These are phyloP conservation scores for Amphimedon queenslandica DNA, from an alignment of 37 sponge, comb jelly and placozoan species.

Conservation along the genomic window DNA sequence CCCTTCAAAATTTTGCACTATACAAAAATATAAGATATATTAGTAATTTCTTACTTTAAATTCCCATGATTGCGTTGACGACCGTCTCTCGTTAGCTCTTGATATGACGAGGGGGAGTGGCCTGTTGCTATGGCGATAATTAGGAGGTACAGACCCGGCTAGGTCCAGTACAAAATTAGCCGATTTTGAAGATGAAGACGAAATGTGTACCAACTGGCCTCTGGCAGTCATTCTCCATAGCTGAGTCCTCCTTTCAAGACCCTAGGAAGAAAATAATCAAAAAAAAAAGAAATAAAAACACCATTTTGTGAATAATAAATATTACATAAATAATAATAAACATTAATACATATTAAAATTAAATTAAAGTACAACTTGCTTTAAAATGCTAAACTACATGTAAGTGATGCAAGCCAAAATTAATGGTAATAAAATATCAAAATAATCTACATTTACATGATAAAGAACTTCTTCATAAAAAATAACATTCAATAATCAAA, in stretches of 20 bases:
- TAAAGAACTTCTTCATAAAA: no score
- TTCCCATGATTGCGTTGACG: conserved; percentile 68
- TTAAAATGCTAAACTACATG: no score
- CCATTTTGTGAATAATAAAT: no score
- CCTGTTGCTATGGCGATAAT: background rate
- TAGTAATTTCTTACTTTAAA: conserved; percentile 21
- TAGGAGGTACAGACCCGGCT: background rate
- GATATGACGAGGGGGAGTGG: conserved; percentile 42
- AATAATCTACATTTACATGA: no score
- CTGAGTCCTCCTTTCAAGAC: conserved; percentile 52
- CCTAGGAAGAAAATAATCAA: conserved; percentile 18
- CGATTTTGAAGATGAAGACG: conserved; percentile 18
- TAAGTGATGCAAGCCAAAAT: no score
- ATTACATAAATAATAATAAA: background rate
- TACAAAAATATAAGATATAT: no score
- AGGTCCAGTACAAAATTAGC: conserved; percentile 71
- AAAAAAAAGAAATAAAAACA: background rate
- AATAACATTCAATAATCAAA: no score
- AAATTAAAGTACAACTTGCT: no score
- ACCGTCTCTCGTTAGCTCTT: conserved; percentile 22
- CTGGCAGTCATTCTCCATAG: conserved; percentile 84
- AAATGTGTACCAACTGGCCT: conserved; percentile 71
- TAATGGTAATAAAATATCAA: no score
- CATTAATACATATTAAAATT: background rate
- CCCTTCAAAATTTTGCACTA: no score